Base-by-base conservation (phyloP, 2,888 invertebrate genomes). In the Venustoraphidia nigricollis region DNA sequence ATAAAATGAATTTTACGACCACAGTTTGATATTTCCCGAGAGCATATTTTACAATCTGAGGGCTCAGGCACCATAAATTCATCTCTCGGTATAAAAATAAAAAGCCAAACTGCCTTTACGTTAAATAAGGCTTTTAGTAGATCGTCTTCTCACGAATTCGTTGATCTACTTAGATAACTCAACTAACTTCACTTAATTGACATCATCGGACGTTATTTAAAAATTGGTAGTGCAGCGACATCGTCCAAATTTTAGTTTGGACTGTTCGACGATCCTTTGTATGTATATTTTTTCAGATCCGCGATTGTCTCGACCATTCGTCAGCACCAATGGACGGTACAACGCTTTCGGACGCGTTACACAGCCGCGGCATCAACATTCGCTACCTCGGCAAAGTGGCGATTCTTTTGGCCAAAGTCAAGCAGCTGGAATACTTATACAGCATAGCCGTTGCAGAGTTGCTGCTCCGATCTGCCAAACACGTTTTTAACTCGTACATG, bases 281-380 rank as follows among this genome's bases (percentile, higher is more conserved):
- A 36, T 46, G 10, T 41, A 10, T 34, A 53, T 53, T 47, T 45
- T 57, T 56, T 10, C 60, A 87, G 88, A 83, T 94, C 47, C 81
- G 88, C 52, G 95, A 92, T 58, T 89, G 89, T 59, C 69, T 93
- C 59, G 89, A 93, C 64, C 93, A 95, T 66, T 81, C 89, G 3
- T 82, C 91, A 1, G 89, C 93, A 3, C 94, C 95, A 0, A 90
- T 96, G 79, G 97, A 98, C 70, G 97, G 97, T 44, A 77, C 79
- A 47, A 92, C 90, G 2, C 72, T 98, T 51, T 83, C 91, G 0
- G 95, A 96, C 66, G 86, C 92, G 9, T 72, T 98, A 66, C 98
- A 98, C 69, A 86, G 84, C 57, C 82, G 90, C 54, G 98, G 98
- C 55, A 94, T 98, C 60, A 98, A 98, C 70, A 83, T 97, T 55